These are phyloP conservation scores for Caenorhabditis sinica DNA, from an alignment of 2,888 invertebrate species.

Conservation along the genomic window DNA sequence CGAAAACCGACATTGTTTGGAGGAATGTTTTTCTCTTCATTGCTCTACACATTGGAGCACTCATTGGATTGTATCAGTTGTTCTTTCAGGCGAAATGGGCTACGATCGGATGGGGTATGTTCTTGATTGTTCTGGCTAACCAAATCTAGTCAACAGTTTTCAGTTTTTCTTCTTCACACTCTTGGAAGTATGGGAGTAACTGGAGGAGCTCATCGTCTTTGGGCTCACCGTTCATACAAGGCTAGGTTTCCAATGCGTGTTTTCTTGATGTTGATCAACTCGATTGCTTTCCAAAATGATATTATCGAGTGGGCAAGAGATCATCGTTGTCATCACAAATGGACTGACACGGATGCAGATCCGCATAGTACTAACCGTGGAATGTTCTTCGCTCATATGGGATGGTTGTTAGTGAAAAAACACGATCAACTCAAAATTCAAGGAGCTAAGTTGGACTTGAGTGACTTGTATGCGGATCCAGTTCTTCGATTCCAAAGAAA, in stretches of 20 bases:
- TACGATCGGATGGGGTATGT: conserved; percentile 79
- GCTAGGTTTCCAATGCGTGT: conserved; percentile 91
- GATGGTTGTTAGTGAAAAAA: conserved; percentile 92
- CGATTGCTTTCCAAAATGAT: conserved; percentile 92
- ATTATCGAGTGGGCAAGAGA: conserved; percentile 93
- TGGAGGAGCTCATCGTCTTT: conserved; percentile 94
- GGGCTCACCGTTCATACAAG: conserved; percentile 93
- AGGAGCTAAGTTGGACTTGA: conserved; percentile 89
- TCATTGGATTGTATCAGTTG: conserved; percentile 78
- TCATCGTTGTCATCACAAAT: conserved; percentile 93
- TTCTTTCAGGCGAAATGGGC: conserved; percentile 79
- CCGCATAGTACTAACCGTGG: conserved; percentile 94
- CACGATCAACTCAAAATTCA: conserved; percentile 89
- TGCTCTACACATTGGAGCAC: conserved; percentile 78
- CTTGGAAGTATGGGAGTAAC: conserved; percentile 91
- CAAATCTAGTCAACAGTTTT: conserved; percentile 38
- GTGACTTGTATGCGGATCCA: conserved; percentile 90
- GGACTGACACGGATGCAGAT: conserved; percentile 94
- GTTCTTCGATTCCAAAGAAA: conserved; percentile 92
- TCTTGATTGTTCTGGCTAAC: not conserved
- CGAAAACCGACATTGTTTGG: conserved; percentile 79
- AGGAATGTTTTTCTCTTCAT: conserved; percentile 79
- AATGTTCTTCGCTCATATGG: conserved; percentile 96
- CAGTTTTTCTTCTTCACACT: conserved; percentile 81
- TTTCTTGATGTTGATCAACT: conserved; percentile 90